phyloP scores from a whole-genome alignment of 2,888 invertebrate species.

The Xestia xanthographa region DNA sequence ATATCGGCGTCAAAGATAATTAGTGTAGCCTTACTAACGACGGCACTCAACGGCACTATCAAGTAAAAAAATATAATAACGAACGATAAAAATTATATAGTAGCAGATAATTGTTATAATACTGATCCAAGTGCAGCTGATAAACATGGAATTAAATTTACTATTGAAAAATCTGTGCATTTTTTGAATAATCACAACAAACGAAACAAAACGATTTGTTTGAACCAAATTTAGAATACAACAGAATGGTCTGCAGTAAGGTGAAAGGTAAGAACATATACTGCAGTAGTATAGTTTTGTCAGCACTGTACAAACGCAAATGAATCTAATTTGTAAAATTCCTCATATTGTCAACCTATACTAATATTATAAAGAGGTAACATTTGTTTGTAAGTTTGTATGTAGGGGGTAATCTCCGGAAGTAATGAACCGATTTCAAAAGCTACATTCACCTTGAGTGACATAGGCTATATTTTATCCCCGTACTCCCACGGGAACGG shows the following conservation, averaged over 20 bases:
- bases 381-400: too few relatives aligned
- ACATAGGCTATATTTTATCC: too few relatives aligned
- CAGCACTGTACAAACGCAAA: not conserved
- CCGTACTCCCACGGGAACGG: too few relatives aligned
- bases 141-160: not conserved
- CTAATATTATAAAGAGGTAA: too few relatives aligned
- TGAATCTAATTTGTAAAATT: not conserved
- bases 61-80: not conserved
- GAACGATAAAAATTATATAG: not conserved
- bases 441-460: too few relatives aligned
- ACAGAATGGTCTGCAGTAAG: not conserved
- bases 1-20: not conserved
- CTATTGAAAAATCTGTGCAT: not conserved
- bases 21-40: not conserved
- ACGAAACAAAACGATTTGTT: not conserved
- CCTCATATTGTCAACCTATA: not conserved
- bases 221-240: not conserved
- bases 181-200: slow-evolving; percentile 9
- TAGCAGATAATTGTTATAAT: not conserved
- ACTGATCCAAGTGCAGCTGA: slow-evolving; percentile 12
- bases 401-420: too few relatives aligned
- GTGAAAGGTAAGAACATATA: slow-evolving; percentile 4
- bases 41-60: fast-evolving
- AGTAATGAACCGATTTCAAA: too few relatives aligned
- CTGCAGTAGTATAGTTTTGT: not conserved